phyloP scores from a whole-genome alignment of 1,140 invertebrate species.

The Drosophila santomea region DNA sequence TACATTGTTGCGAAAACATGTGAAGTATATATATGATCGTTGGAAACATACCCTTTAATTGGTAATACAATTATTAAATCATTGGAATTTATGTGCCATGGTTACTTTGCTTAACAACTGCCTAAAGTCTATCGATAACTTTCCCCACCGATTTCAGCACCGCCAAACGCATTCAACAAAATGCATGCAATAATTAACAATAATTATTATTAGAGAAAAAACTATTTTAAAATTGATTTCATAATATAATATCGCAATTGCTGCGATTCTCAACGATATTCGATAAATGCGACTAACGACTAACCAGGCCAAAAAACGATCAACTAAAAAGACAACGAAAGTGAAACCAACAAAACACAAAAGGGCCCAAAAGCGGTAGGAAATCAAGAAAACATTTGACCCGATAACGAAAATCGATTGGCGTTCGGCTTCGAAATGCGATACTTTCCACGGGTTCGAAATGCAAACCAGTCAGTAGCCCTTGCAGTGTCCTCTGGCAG shows the following conservation, averaged over 20 bases:
- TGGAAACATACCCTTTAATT: background rate
- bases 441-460: constrained; percentile 61
- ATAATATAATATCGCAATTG: constrained; percentile 7
- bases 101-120: background rate
- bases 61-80: background rate
- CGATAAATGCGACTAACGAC: constrained; percentile 34
- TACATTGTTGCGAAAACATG: background rate
- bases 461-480: constrained; percentile 32
- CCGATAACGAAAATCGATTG: constrained; percentile 40
- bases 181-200: constrained; percentile 33
- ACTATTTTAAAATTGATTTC: constrained; percentile 25
- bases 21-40: background rate
- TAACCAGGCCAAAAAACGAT: constrained; percentile 31
- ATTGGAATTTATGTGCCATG: background rate
- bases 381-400: constrained; percentile 16
- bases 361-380: constrained; percentile 16
- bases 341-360: constrained; percentile 11
- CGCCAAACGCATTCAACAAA: constrained; percentile 25
- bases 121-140: constrained; percentile 23
- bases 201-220: constrained; percentile 28
- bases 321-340: constrained; percentile 5
- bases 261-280: constrained; percentile 36
- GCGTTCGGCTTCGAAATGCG: constrained; percentile 33
- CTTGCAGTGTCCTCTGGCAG: constrained; percentile 34
- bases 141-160: constrained; percentile 12